Evolutionary conservation across 1,140 invertebrate genomes (phyloP).

Genomic region (Apis cerana): DNA sequence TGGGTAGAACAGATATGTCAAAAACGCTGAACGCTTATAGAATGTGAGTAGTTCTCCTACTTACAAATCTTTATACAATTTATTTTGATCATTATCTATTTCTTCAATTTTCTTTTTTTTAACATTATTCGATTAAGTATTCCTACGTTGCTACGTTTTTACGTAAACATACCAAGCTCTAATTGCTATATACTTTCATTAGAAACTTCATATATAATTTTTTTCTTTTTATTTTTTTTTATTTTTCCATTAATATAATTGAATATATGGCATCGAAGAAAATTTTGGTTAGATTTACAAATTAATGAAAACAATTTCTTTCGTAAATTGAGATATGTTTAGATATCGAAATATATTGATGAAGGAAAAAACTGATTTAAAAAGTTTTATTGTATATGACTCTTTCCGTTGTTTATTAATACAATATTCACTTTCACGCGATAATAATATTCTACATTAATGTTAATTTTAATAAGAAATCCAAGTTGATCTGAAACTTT

Average conservation of each 20-base stretch:
- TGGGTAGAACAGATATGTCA: constrained; percentile 81
- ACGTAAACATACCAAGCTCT: constrained; percentile 32
- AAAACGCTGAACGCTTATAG: constrained; percentile 80
- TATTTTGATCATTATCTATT: background rate
- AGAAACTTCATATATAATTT: constrained; percentile 11
- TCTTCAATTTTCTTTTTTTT: background rate
- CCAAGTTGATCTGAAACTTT: background rate
- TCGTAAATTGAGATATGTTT: background rate
- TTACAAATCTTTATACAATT: constrained; percentile 26
- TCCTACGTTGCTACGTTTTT: background rate
- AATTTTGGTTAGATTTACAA: background rate
- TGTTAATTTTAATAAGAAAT: constrained; percentile 9
- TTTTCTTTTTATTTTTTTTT: background rate
- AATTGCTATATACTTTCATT: constrained; percentile 36
- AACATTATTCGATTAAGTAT: background rate
- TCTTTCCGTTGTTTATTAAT: background rate
- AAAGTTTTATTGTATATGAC: background rate
- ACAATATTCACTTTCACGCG: constrained; percentile 6
- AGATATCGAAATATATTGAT: background rate
- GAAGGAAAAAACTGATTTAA: background rate
- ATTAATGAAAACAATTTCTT: background rate
- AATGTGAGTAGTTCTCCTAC: constrained; percentile 76
- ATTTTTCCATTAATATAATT: background rate
- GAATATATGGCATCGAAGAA: background rate
- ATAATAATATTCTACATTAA: background rate